Evolutionary conservation across 2,888 invertebrate genomes (phyloP).

Genomic region (Prosopocoilus inquinatus): DNA sequence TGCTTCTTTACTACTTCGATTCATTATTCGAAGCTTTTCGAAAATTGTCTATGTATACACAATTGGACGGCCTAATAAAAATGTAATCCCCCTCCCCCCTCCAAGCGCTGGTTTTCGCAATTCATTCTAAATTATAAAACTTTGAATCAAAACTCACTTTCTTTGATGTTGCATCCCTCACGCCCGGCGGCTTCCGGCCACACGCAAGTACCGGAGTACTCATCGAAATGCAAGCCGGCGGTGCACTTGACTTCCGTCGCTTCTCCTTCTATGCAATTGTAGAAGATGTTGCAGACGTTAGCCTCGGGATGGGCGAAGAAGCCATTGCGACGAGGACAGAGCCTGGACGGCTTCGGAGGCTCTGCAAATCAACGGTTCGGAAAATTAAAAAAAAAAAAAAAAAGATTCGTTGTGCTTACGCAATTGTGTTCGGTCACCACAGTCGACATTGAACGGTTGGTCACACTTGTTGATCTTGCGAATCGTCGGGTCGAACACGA

Average conservation of each 20-base stretch:
- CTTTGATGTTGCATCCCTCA: constrained; percentile 62
- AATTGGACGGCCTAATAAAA: too few relatives aligned
- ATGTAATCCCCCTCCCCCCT: too few relatives aligned
- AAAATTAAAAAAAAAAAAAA: neutral
- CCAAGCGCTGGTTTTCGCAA: neutral
- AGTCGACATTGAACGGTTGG: constrained; percentile 89
- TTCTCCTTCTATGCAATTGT: constrained; percentile 86
- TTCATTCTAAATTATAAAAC: constrained; percentile 4
- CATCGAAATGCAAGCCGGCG: constrained; percentile 87
- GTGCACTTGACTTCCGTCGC: constrained; percentile 78
- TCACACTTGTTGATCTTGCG: constrained; percentile 89
- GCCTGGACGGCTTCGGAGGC: constrained; percentile 66
- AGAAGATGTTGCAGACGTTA: constrained; percentile 79
- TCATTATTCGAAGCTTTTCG: too few relatives aligned
- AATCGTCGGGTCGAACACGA: constrained; percentile 83
- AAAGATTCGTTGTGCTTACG: constrained; percentile 63
- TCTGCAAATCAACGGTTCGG: constrained; percentile 55
- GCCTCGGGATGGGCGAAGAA: constrained; percentile 89
- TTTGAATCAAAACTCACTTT: constrained; percentile 43
- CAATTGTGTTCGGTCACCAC: constrained; percentile 81
- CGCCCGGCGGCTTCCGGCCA: constrained; percentile 83
- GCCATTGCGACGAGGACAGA: constrained; percentile 83
- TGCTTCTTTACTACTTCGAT: too few relatives aligned
- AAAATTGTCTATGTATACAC: too few relatives aligned
- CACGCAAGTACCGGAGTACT: constrained; percentile 84